Evolutionary conservation across 2,797 vertebrate genomes (phyloP).

Genomic region (Pseudotriccus pelzelni): DNA sequence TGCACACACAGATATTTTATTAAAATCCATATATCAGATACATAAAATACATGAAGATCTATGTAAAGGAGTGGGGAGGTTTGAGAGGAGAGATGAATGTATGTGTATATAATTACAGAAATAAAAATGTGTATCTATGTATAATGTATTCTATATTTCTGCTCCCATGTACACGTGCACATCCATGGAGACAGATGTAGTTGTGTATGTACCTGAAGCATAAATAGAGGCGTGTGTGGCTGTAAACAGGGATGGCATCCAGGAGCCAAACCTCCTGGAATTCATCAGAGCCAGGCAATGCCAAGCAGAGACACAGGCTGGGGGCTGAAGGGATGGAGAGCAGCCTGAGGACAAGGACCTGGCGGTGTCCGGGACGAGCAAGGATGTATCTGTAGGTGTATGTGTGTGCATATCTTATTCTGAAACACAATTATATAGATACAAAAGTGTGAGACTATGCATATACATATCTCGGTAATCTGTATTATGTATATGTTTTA

Average conservation of each 20-base stretch:
- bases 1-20: not conserved
- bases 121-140: not conserved
- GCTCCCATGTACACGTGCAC: not conserved
- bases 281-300: not conserved
- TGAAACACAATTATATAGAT: not conserved
- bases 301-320: rapidly evolving
- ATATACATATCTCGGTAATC: not conserved
- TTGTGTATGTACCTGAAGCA: not conserved
- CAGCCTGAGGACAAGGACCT: not conserved
- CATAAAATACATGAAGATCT: not conserved
- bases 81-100: not conserved
- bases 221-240: not conserved
- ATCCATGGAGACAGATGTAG: not conserved
- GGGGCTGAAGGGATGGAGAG: not conserved
- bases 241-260: not conserved
- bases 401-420: not conserved
- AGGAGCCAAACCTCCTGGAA: not conserved
- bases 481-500: not conserved
- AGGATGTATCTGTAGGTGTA: not conserved
- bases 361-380: not conserved
- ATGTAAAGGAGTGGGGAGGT: not conserved
- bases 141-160: not conserved
- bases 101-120: not conserved
- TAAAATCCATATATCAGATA: not conserved
- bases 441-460: not conserved